These are phyloP conservation scores for Ammodytes dubius DNA, from an alignment of 2,113 vertebrate species.

Conservation along the genomic window DNA sequence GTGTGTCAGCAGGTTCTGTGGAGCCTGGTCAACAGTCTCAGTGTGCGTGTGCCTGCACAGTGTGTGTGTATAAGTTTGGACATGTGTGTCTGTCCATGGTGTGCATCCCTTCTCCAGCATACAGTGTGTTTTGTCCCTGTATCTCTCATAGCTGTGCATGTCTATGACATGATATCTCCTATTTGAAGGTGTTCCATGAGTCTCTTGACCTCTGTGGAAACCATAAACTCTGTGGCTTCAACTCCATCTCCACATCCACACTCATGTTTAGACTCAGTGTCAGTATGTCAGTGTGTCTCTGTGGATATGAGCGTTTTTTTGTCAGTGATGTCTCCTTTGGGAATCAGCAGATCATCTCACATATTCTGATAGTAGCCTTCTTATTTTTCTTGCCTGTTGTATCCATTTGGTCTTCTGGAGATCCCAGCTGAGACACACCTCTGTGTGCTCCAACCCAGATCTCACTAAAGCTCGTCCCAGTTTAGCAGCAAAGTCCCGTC, in stretches of 20 bases:
- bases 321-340: constrained; percentile 4
- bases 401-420: constrained; percentile 27
- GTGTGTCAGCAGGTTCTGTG: constrained; percentile 66
- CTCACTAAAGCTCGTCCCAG: constrained; percentile 35
- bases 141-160: background rate
- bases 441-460: constrained; percentile 43
- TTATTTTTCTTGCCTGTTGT: constrained; percentile 32
- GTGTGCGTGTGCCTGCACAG: constrained; percentile 23
- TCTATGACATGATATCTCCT: background rate
- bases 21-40: constrained; percentile 14
- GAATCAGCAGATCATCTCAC: constrained; percentile 25
- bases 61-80: constrained; percentile 21
- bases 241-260: constrained; percentile 13
- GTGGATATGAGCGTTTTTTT: constrained; percentile 29
- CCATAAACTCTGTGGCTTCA: background rate
- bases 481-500: constrained; percentile 32
- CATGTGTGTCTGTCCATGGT: constrained; percentile 32
- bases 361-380: constrained; percentile 11
- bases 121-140: constrained; percentile 55
- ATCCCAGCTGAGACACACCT: constrained; percentile 35
- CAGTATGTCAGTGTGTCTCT: constrained; percentile 34
- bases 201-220: background rate
- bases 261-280: background rate
- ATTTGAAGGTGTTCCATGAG: background rate
- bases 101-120: constrained; percentile 15